phyloP scores from a whole-genome alignment of 2,113 vertebrate genomes.

The Antennarius striatus region DNA sequence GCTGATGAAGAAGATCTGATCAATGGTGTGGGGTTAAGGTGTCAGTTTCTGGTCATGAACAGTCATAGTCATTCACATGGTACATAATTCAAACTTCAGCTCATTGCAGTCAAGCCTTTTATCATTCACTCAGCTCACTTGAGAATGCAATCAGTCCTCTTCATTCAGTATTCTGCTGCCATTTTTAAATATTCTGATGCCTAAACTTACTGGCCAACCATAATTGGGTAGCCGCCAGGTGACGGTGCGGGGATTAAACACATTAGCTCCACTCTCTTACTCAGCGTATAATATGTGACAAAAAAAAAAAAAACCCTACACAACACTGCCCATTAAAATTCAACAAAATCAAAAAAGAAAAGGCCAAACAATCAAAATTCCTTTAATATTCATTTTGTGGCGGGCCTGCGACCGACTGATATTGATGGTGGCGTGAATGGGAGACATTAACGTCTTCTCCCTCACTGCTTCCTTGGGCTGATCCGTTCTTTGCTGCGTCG shows the following conservation, averaged over 20 bases:
- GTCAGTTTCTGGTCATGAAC: constrained; percentile 29
- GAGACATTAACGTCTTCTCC: constrained; percentile 72
- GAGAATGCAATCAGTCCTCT: constrained; percentile 10
- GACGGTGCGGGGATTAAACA: constrained; percentile 62
- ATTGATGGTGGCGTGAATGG: constrained; percentile 71
- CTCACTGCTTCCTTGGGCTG: constrained; percentile 46
- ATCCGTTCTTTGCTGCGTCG: constrained; percentile 67
- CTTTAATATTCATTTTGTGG: constrained; percentile 76
- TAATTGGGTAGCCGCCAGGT: constrained; percentile 55
- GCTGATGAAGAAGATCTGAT: constrained; percentile 55
- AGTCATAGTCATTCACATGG: constrained; percentile 15
- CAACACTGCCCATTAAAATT: constrained; percentile 62
- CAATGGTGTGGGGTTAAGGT: constrained; percentile 24
- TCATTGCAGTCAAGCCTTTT: constrained; percentile 38
- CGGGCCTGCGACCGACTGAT: constrained; percentile 67
- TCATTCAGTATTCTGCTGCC: constrained; percentile 36
- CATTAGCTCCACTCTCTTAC: constrained; percentile 65
- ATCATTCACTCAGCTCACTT: constrained; percentile 21
- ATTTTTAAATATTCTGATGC: constrained; percentile 17
- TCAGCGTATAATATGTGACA: constrained; percentile 58
- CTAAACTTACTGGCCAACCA: constrained; percentile 42
- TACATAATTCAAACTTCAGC: constrained; percentile 21
- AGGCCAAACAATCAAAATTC: constrained; percentile 69
- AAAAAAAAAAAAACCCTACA: constrained; percentile 37
- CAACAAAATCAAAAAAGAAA: constrained; percentile 62